Evolutionary conservation across 2,888 invertebrate genomes (phyloP).

Genomic region (Pseudococcus longispinus): DNA sequence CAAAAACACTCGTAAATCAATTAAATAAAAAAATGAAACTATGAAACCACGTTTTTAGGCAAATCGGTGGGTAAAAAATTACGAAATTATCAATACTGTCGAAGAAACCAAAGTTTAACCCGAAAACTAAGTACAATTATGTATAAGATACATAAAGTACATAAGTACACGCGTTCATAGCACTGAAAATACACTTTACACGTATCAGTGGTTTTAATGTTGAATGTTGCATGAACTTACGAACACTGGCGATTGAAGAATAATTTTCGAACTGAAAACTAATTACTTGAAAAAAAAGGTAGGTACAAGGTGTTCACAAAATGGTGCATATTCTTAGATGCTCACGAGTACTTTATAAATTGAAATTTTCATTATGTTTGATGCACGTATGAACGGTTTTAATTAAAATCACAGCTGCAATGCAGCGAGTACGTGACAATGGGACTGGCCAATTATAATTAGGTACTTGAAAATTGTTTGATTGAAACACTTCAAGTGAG

Average conservation of each 20-base stretch:
- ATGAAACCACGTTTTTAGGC: background rate
- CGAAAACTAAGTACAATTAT: background rate
- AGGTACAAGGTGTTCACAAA: constrained; percentile 3
- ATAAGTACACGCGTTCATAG: background rate
- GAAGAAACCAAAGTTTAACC: background rate
- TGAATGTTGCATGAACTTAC: constrained; percentile 22
- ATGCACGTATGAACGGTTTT: background rate
- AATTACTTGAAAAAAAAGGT: constrained; percentile 6
- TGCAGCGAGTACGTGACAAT: background rate
- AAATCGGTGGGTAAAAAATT: background rate
- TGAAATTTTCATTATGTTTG: background rate
- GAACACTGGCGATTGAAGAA: background rate
- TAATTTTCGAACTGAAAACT: constrained; percentile 26
- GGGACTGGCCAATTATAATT: background rate
- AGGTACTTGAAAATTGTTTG: background rate
- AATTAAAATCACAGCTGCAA: background rate
- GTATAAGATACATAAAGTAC: background rate
- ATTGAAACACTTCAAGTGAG: background rate
- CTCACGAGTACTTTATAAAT: background rate
- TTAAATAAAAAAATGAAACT: background rate
- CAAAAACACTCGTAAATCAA: background rate
- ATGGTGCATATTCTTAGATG: background rate
- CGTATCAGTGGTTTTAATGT: background rate
- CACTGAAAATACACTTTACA: background rate
- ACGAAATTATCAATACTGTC: background rate